Evolutionary conservation across 2,113 vertebrate genomes (phyloP), one percentile per base, ranked within the genome.

Genomic region (Perognathus longimembris): DNA sequence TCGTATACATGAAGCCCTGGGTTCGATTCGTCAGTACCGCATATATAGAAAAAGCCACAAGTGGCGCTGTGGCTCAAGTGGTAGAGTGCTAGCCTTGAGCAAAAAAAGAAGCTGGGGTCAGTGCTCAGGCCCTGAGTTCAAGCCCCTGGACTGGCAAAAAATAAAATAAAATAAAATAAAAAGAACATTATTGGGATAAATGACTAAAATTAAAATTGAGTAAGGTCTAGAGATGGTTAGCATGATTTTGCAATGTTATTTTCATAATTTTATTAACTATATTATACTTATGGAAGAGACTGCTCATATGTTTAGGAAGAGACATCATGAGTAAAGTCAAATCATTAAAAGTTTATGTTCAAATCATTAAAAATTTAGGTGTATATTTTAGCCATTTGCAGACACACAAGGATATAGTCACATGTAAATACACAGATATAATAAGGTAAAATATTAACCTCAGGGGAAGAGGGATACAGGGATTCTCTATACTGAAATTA

Each of bases 301-400:
- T 34, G 38, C 24, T 8, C 7, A 66, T 42, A n/a, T 32, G 71
- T 94, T 89, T 34, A 92, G 66, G 38, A 73, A 95, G 85, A 94
- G 45, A 67, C 0, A 82, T 59, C 34, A 64, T 34, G 34, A 90
- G 82, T 50, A n/a, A n/a, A 50, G 45, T 0, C 34, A 69, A 82
- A 30, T 6, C 1, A 66, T 36, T 92, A 59, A 34, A 6, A 20
- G 4, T 4, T 7, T 59, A 77, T 94, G 80, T 76, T 93, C 63
- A 42, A 54, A 45, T 71, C 80, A 57, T 54, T 92, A 61, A 91
- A 30, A 30, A 61, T 30, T 71, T 66, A 79, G 26, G 78, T 20
- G 15, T 6, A 22, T 79, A 75, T 45, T 69, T 83, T 78, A 85
- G 54, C 18, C 38, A 81, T 73, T 71, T 75, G 28, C 24, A 71